phyloP scores from a whole-genome alignment of 2,888 invertebrate genomes.

The Brachylomia viminalis region DNA sequence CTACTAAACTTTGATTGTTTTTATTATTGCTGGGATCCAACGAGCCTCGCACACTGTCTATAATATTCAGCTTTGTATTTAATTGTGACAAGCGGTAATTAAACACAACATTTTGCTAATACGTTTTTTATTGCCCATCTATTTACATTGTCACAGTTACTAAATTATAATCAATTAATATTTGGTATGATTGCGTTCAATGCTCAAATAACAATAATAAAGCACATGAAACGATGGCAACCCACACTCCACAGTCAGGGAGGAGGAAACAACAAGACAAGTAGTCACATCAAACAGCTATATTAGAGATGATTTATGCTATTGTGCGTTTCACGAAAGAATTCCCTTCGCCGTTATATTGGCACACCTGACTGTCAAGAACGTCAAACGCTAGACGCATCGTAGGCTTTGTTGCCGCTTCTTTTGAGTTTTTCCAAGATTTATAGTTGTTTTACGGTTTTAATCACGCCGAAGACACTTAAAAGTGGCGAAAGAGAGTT shows the following conservation, averaged over 20 bases:
- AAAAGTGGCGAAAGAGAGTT: too few species aligned
- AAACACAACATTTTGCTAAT: conserved; percentile 63
- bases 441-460: too few species aligned
- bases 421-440: too few species aligned
- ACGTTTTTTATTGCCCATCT: conserved; percentile 75
- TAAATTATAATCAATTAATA: neutral
- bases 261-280: too few species aligned
- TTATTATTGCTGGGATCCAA: conserved; percentile 67
- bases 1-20: conserved; percentile 62
- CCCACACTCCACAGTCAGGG: neutral
- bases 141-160: conserved; percentile 26
- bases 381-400: too few species aligned
- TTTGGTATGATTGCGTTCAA: neutral
- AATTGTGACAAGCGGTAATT: conserved; percentile 61
- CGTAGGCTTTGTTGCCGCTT: too few species aligned
- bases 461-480: too few species aligned
- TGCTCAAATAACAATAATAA: neutral
- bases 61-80: conserved; percentile 65
- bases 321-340: too few species aligned
- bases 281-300: neutral
- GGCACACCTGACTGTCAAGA: too few species aligned
- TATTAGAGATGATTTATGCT: too few species aligned
- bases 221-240: neutral
- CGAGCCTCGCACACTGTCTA: conserved; percentile 60
- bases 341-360: too few species aligned